A percentile compares a stretch with the other conserved stretches of the same genome.
Conservation (phyloP, 2,797 vertebrate species). For the Galagoides demidoff region DNA sequence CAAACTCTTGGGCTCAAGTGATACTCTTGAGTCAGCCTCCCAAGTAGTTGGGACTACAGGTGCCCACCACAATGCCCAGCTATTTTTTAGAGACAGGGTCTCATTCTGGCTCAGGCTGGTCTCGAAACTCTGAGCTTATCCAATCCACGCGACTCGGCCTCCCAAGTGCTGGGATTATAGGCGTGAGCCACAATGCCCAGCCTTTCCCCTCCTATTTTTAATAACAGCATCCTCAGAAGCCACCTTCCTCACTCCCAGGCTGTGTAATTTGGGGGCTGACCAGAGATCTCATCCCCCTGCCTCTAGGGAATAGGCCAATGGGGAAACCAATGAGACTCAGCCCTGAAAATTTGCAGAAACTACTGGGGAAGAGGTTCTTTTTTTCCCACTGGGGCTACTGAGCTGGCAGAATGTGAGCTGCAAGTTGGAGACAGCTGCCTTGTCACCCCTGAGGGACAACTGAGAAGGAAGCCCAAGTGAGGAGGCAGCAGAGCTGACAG, state of each 20-base stretch:
- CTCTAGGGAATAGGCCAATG: background rate
- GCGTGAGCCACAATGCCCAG: no score
- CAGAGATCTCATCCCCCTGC: background rate
- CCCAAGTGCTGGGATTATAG: no score
- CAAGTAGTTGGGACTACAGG: no score
- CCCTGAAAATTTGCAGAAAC: conserved; percentile 9
- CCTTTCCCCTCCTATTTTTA: background rate
- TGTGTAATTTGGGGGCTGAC: background rate
- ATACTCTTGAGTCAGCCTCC: no score
- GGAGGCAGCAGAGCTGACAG: background rate
- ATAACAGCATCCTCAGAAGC: background rate
- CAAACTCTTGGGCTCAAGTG: no score
- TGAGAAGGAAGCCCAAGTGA: background rate
- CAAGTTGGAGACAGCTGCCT: background rate
- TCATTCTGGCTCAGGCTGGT: no score
- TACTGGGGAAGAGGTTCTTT: background rate
- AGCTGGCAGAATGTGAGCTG: background rate
- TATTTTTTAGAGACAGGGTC: no score
- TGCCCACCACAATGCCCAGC: no score
- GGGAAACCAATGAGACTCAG: background rate
- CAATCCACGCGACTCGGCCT: no score
- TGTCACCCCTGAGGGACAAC: background rate
- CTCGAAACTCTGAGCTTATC: no score
- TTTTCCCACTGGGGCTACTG: background rate
- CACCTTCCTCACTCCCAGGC: background rate